These are phyloP conservation scores for Caenorhabditis tropicalis DNA, from an alignment of 1,140 invertebrate species.

Conservation along the genomic window DNA sequence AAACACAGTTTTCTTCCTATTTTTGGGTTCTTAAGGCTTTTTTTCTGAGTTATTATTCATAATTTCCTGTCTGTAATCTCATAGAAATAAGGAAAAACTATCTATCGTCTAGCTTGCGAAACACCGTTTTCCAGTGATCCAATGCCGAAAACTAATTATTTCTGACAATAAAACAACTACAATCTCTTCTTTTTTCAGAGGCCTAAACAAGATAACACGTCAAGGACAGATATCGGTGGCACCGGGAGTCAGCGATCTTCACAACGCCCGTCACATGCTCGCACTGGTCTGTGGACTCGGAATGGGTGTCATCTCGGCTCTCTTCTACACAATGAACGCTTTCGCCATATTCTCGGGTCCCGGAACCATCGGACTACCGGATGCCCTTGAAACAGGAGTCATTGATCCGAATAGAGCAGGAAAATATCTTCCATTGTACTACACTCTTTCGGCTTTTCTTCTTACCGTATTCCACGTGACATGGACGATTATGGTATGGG, in stretches of 20 bases:
- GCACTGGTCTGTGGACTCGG: conserved; percentile 50
- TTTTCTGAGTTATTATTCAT: too few relatives aligned
- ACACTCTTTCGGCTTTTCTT: conserved; percentile 3
- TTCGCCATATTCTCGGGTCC: conserved; percentile 49
- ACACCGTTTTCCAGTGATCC: too few relatives aligned
- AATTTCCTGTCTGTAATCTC: too few relatives aligned
- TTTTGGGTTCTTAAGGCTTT: too few relatives aligned
- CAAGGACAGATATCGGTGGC: neutral
- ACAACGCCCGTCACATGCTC: conserved; percentile 52
- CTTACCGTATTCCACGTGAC: conserved; percentile 45
- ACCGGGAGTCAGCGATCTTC: conserved; percentile 37
- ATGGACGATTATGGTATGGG: conserved; percentile 56
- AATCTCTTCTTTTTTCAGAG: neutral
- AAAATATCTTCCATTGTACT: conserved; percentile 48
- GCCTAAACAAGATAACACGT: conserved; percentile 32
- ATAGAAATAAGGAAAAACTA: too few relatives aligned
- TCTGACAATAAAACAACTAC: too few relatives aligned
- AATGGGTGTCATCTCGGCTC: conserved; percentile 48
- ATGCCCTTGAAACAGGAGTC: conserved; percentile 12
- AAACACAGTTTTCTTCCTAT: too few relatives aligned
- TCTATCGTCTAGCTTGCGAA: too few relatives aligned
- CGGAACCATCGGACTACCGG: conserved; percentile 26
- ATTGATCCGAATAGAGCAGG: conserved; percentile 35
- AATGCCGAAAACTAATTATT: too few relatives aligned
- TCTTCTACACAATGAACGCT: conserved; percentile 53